phyloP scores from a whole-genome alignment of 2,797 vertebrate genomes.

The Mycteria americana region DNA sequence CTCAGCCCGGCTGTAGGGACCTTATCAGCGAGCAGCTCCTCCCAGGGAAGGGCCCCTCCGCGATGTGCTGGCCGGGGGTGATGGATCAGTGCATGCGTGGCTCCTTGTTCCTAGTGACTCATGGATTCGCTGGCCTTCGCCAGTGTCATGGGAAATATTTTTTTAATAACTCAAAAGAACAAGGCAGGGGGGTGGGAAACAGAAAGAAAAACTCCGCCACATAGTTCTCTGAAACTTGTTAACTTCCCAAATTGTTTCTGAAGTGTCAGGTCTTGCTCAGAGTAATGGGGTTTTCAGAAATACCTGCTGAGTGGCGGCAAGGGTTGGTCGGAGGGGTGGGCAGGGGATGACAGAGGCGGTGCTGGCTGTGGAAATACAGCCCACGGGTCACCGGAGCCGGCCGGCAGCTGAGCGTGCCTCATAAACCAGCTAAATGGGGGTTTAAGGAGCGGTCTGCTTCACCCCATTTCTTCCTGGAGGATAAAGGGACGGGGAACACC shows the following conservation, averaged over 20 bases:
- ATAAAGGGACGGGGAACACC: neutral
- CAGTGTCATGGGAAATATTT: conserved; percentile 60
- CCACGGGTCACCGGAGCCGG: neutral
- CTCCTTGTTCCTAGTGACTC: conserved; percentile 61
- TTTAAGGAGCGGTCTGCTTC: neutral
- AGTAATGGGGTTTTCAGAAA: neutral
- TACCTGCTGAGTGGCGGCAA: neutral
- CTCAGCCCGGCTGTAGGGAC: neutral
- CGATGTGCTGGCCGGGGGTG: neutral
- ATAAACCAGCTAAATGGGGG: neutral
- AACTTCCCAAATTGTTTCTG: neutral
- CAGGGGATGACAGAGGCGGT: neutral
- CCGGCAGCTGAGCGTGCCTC: neutral
- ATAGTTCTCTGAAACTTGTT: neutral
- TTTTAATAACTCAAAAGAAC: conserved; percentile 44
- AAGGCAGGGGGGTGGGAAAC: neutral
- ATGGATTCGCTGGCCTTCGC: conserved; percentile 22
- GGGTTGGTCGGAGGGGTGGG: neutral
- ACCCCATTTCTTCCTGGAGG: neutral
- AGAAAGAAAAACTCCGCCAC: neutral
- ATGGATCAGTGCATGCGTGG: conserved; percentile 24
- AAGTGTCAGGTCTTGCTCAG: neutral
- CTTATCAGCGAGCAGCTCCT: neutral
- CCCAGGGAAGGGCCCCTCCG: conserved; percentile 4
- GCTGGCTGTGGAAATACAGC: neutral